Evolutionary conservation across 2,888 invertebrate species (phyloP), one percentile per base, ranked within the genome.

Genomic region (Pecten maximus): DNA sequence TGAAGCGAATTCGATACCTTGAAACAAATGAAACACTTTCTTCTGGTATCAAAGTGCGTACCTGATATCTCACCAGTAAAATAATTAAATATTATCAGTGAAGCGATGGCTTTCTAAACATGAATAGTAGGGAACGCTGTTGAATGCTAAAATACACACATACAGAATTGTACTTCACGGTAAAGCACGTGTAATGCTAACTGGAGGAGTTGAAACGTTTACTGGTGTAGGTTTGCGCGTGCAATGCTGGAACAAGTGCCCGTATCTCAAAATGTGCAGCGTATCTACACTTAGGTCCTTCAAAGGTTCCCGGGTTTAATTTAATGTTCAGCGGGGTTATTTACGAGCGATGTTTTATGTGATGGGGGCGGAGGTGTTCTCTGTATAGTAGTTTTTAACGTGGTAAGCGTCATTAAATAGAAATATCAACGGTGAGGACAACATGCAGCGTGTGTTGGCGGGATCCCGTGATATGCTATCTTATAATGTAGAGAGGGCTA

Each of bases 241-340:
- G 74, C 74, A 23, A 6, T 8, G 35, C 74, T 28, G 28, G 35
- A 74, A 74, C 74, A 74, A 74, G 74, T 74, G 74, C 74, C 74
- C 74, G 35, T 74, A 74, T 74, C 74, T 28, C 74, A 10, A 74
- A 74, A 74, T 74, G 74, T 74, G 74, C 74, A 74, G 8, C 28
- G 35, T 74, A 35, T 74, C 28, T 74, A 35, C 74, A 35, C 35
- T 19, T 35, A 23, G 74, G 74, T 74, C 74, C 74, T 74, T 74
- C 35, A 74, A 74, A 74, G 74, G 74, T 74, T 74, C 35, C 54
- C 16, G 28, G 74, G 74, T 74, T 74, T 74, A 74, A 74, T 74
- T 35, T 74, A 74, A 74, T 74, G 74, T 74, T 74, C 35, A 3
- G 10, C 35, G 28, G 35, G 74, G 74, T 74, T 74, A 74, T 74